phyloP scores from a whole-genome alignment of 2,888 invertebrate genomes.

The Panopea generosa region DNA sequence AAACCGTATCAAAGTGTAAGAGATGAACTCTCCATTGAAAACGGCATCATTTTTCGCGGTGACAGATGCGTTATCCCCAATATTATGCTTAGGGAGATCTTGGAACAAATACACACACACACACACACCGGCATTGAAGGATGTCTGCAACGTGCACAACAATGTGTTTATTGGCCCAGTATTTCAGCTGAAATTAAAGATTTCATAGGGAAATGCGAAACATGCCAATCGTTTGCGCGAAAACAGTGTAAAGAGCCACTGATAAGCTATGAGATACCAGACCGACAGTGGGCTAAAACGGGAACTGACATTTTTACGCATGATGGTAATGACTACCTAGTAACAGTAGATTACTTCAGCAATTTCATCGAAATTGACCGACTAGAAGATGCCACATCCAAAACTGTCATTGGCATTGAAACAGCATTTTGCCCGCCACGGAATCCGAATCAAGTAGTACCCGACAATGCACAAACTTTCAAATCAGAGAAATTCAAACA shows the following conservation, averaged over 20 bases:
- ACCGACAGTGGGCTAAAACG: slow-evolving; percentile 31
- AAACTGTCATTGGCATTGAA: no score
- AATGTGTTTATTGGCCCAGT: slow-evolving; percentile 41
- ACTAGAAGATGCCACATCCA: no score
- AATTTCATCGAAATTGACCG: slow-evolving; percentile 27
- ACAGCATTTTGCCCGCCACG: slow-evolving; percentile 46
- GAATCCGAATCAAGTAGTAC: slow-evolving; percentile 35
- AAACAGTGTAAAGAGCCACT: slow-evolving; percentile 36
- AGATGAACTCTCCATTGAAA: not conserved
- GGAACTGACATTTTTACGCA: slow-evolving; percentile 33
- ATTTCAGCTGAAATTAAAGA: slow-evolving; percentile 33
- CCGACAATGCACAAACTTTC: no score
- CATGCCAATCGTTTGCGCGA: slow-evolving; percentile 13
- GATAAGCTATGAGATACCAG: slow-evolving; percentile 29
- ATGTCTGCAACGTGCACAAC: slow-evolving; percentile 37
- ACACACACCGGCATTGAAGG: slow-evolving; percentile 32
- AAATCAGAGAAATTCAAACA: slow-evolving; percentile 8
- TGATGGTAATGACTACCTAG: slow-evolving; percentile 19
- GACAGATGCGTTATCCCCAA: slow-evolving; percentile 20
- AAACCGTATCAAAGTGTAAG: not conserved
- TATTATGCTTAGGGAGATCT: slow-evolving; percentile 37
- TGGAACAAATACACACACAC: slow-evolving; percentile 39
- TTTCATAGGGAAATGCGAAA: slow-evolving; percentile 17
- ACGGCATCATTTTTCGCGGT: slow-evolving; percentile 44
- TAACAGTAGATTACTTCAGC: slow-evolving; percentile 40